Percentiles rank a stretch among this genome's conserved stretches.
phyloP scores from a whole-genome alignment of 2,888 invertebrate species.

The Sipha maydis region DNA sequence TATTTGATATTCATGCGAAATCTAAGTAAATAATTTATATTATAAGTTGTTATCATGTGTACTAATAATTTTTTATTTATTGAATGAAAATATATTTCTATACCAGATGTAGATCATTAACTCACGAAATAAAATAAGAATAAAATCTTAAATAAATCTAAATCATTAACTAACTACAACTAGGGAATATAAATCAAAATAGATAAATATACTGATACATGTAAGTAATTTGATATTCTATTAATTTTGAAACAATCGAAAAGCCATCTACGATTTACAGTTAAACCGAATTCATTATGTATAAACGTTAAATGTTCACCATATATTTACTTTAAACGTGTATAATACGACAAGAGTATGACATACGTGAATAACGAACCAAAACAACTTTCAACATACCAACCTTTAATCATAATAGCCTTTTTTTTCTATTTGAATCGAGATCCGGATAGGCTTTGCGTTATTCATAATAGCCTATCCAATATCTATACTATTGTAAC shows the following conservation, averaged over 20 bases:
- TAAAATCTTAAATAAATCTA: too few species aligned
- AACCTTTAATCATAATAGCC: neutral
- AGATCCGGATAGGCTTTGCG: too few species aligned
- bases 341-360: too few species aligned
- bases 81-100: neutral
- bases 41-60: neutral
- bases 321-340: too few species aligned
- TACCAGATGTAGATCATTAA: neutral
- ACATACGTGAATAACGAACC: neutral
- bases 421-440: too few species aligned
- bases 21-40: neutral
- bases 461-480: neutral
- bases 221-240: too few species aligned
- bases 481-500: neutral
- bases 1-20: neutral
- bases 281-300: neutral
- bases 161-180: too few species aligned
- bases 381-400: neutral
- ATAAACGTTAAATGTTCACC: neutral
- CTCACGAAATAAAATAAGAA: neutral
- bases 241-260: too few species aligned
- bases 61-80: neutral
- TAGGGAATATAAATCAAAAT: too few species aligned
- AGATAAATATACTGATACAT: too few species aligned
- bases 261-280: too few species aligned